Percentiles rank a stretch among this genome's conserved stretches.
phyloP scores from a whole-genome alignment of 2,113 vertebrate species.

The Sialia sialis region DNA sequence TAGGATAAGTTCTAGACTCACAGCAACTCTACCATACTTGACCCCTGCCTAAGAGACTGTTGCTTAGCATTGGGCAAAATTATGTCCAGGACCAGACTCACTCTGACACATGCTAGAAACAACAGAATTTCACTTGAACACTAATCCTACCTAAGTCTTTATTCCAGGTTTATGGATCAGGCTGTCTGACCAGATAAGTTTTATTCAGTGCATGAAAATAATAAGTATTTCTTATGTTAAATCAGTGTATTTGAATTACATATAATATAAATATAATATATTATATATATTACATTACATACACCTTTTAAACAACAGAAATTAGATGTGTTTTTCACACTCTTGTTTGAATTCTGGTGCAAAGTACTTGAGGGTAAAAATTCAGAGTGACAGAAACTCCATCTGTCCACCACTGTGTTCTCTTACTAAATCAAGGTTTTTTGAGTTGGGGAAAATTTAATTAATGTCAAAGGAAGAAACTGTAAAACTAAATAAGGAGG shows the following conservation, averaged over 20 bases:
- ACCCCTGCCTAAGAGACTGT: neutral
- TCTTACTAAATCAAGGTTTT: neutral
- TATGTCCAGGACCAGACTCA: rapidly evolving
- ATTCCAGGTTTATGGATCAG: neutral
- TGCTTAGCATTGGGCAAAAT: neutral
- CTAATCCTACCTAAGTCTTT: neutral
- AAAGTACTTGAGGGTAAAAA: neutral
- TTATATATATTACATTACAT: neutral
- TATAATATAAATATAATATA: neutral
- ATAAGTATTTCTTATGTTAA: neutral
- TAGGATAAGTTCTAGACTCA: neutral
- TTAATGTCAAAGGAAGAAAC: neutral
- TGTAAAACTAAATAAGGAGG: neutral
- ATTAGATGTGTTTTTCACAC: neutral
- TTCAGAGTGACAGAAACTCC: neutral
- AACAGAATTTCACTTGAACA: neutral
- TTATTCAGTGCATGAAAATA: neutral
- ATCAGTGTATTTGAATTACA: neutral
- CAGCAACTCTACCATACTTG: neutral
- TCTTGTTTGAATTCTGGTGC: neutral
- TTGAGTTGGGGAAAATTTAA: neutral
- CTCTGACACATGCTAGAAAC: neutral
- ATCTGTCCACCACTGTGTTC: neutral
- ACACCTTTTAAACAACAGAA: neutral
- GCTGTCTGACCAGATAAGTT: neutral